Evolutionary conservation across 2,113 vertebrate genomes (phyloP).

Genomic region (Solea senegalensis): DNA sequence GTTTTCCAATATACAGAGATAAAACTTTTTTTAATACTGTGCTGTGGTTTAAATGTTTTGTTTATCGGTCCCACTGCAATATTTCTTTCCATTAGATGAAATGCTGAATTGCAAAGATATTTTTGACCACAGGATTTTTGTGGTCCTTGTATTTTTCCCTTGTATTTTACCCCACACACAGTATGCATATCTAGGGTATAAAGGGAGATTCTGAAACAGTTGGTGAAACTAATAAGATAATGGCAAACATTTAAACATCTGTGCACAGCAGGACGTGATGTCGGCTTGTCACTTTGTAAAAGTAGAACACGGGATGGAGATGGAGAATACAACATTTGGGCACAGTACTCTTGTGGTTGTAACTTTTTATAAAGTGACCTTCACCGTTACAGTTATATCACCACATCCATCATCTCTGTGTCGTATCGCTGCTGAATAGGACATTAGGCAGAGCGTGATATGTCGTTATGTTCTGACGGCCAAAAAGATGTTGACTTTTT

Average conservation of each 20-base stretch:
- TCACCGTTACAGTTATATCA: constrained; percentile 37
- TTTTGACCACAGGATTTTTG: neutral
- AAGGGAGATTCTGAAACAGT: neutral
- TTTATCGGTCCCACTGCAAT: neutral
- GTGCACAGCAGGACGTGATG: neutral
- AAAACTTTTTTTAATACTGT: neutral
- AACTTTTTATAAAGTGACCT: constrained; percentile 50
- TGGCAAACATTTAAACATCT: neutral
- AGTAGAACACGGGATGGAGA: neutral
- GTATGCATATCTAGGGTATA: neutral
- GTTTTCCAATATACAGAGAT: neutral
- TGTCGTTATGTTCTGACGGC: constrained; percentile 1
- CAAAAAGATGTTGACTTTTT: neutral
- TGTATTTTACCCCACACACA: neutral
- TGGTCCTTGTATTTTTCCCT: neutral
- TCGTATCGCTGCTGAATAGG: constrained; percentile 26
- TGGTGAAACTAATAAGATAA: neutral
- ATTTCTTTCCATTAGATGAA: neutral
- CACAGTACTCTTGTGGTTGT: neutral
- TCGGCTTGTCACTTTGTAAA: neutral
- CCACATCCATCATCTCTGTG: constrained; percentile 32
- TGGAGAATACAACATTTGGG: neutral
- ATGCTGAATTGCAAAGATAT: no score
- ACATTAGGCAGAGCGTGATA: constrained; percentile 22
- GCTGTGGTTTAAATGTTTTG: neutral